Evolutionary conservation across 2,113 vertebrate genomes (phyloP), one percentile per base, ranked within the genome.

Genomic region (Osmerus mordax): DNA sequence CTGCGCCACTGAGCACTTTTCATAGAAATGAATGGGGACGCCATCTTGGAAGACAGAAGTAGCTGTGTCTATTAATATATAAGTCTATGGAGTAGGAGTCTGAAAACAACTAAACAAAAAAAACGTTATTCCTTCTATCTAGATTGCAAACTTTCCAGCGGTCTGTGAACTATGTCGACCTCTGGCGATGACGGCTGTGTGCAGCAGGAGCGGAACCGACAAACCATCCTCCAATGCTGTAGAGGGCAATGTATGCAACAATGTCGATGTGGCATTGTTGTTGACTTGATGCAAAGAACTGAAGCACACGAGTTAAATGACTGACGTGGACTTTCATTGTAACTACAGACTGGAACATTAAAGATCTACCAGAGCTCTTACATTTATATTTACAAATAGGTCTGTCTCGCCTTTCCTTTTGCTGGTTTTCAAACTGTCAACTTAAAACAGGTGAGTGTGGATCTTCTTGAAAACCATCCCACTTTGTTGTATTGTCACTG

Each of bases 261-360:
- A 3, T 14, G 55, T 16, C 69, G 18, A 65, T 18, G 2, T 65
- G 11, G n/a, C 13, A 21, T 53, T 16, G 9, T 47, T 47, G 41
- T 47, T 47, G 29, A 18, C 47, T 21, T 28, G 32, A 25, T 51
- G 47, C 61, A 25, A 64, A 69, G 72, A 76, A 53, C 77, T 65
- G 72, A 51, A 54, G 25, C 14, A 21, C 58, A 15, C 25, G 28
- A 8, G 29, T 64, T 81, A 61, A 85, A 82, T 80, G 79, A 87
- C 83, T 93, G 90, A 93, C 92, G 92, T 93, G 92, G 90, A 91
- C 82, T 84, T 92, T 80, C 89, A 88, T 85, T 91, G 53, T 2
- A 69, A 61, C 32, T 14, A 41, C 15, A 36, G 23, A 52, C 29
- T 28, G 56, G 58, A 58, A 21, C 13, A 67, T 54, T 63, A 67